Percentiles rank a stretch among this genome's conserved stretches.
Conservation (phyloP, 2,888 invertebrate genomes). For the Mechanitis mazaeus region DNA sequence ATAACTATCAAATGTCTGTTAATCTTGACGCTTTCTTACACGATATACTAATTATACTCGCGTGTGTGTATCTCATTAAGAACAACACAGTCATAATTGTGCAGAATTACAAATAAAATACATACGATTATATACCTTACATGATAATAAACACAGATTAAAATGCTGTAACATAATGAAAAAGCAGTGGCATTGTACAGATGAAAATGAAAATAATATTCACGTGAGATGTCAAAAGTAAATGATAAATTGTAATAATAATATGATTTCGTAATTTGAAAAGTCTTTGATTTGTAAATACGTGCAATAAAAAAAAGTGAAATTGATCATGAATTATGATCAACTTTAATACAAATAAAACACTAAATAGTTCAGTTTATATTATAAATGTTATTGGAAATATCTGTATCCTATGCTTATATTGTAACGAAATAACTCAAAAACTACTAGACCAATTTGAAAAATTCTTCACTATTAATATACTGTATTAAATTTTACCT, state of each 20-base stretch:
- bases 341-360: too few species aligned
- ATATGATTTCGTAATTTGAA: not conserved
- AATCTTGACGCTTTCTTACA: conserved; percentile 15
- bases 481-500: too few species aligned
- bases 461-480: too few species aligned
- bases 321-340: not conserved
- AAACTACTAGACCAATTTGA: too few species aligned
- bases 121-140: conserved; percentile 10
- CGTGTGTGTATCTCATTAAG: conserved; percentile 19
- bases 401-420: too few species aligned
- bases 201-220: conserved; percentile 27
- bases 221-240: conserved; percentile 24
- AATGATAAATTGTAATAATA: conserved; percentile 10
- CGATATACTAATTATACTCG: conserved; percentile 23
- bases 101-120: conserved; percentile 7
- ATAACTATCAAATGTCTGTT: conserved; percentile 5
- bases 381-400: too few species aligned
- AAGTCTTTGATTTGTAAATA: not conserved
- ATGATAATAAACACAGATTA: not conserved
- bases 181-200: not conserved
- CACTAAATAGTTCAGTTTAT: too few species aligned
- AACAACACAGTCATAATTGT: conserved; percentile 6
- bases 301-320: not conserved
- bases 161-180: not conserved
- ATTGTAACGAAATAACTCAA: too few species aligned